These are phyloP conservation scores for Sinella curviseta DNA, from an alignment of 1,140 invertebrate species.

Conservation along the genomic window DNA sequence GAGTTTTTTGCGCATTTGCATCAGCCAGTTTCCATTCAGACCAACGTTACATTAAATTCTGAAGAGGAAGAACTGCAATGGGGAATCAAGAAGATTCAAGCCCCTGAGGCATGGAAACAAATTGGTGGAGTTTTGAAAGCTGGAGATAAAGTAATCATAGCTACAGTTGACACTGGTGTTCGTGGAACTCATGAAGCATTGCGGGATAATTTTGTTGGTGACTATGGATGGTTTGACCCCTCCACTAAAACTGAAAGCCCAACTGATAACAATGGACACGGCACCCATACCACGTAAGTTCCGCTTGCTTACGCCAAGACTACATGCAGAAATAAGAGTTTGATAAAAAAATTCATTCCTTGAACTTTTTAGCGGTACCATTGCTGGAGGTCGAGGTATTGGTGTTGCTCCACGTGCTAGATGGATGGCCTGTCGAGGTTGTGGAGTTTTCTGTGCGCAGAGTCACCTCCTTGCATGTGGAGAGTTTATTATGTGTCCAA, in stretches of 20 bases:
- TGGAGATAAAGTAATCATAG: neutral
- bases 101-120: neutral
- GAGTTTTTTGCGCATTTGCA: neutral
- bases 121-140: neutral
- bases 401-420: constrained; percentile 12
- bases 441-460: neutral
- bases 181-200: neutral
- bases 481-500: constrained; percentile 15
- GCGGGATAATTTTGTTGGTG: neutral
- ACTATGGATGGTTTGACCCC: constrained; percentile 23
- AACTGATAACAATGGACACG: neutral
- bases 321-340: neutral
- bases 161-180: constrained; percentile 30
- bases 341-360: too few species aligned
- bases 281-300: neutral
- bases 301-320: neutral
- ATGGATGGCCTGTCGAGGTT: constrained; percentile 23
- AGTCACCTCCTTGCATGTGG: constrained; percentile 6
- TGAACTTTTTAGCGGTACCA: neutral
- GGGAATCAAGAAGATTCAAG: constrained; percentile 16
- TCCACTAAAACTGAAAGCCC: neutral
- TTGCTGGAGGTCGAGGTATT: constrained; percentile 5
- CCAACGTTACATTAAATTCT: neutral
- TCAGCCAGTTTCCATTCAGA: neutral
- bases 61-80: neutral